phyloP scores from a whole-genome alignment of 2,797 vertebrate genomes.

The Urosaurus nigricauda region DNA sequence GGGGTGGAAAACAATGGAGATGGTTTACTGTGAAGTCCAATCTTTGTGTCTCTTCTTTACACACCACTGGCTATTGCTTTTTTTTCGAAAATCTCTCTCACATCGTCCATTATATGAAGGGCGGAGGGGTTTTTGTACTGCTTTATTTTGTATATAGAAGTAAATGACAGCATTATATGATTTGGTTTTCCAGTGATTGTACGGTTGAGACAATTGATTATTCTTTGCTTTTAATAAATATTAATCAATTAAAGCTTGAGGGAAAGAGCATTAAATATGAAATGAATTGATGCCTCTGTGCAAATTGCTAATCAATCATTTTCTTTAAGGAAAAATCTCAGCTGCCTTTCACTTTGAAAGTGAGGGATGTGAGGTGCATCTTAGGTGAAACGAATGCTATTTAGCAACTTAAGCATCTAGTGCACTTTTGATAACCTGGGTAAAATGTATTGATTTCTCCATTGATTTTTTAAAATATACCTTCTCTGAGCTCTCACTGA shows the following conservation, averaged over 20 bases:
- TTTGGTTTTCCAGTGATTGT: constrained; percentile 54
- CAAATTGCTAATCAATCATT: constrained; percentile 58
- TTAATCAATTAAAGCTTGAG: constrained; percentile 59
- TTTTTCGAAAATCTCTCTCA: constrained; percentile 58
- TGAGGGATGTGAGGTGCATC: constrained; percentile 60
- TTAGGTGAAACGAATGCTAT: constrained; percentile 73
- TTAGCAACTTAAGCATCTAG: constrained; percentile 71
- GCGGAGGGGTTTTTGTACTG: constrained; percentile 40
- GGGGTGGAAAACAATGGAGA: constrained; percentile 70
- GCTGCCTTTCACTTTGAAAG: constrained; percentile 50
- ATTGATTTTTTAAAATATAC: constrained; percentile 74
- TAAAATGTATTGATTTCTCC: constrained; percentile 75
- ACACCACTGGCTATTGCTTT: constrained; percentile 68
- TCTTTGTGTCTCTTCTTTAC: constrained; percentile 72
- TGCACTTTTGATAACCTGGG: constrained; percentile 73
- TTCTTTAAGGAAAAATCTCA: constrained; percentile 48
- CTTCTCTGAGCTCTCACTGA: constrained; percentile 52
- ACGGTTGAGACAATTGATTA: constrained; percentile 37
- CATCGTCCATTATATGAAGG: constrained; percentile 60
- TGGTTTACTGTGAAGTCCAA: constrained; percentile 70
- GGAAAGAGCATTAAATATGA: constrained; percentile 60
- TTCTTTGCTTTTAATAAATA: constrained; percentile 53
- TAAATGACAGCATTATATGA: constrained; percentile 59
- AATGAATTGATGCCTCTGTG: constrained; percentile 54
- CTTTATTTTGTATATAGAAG: constrained; percentile 72